phyloP scores from a whole-genome alignment of 2,888 invertebrate genomes.

The Oegoconia quadripuncta region DNA sequence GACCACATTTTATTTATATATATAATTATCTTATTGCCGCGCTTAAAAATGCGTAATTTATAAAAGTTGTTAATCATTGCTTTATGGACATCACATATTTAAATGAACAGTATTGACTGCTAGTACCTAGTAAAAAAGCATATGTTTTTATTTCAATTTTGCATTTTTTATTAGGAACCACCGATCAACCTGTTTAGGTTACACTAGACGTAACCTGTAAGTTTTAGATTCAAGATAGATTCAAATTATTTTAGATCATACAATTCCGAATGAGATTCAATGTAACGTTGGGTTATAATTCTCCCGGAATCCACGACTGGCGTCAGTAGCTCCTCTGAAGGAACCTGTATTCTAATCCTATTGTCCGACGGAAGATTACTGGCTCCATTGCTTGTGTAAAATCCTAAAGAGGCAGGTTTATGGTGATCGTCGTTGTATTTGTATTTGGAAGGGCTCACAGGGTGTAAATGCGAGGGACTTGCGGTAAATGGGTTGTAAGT shows the following conservation, averaged over 20 bases:
- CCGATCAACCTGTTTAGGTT: too few species aligned
- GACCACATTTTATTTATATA: too few species aligned
- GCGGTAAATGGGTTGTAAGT: conserved; percentile 81
- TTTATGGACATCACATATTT: too few species aligned
- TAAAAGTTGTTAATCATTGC: too few species aligned
- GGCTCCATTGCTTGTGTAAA: conserved; percentile 78
- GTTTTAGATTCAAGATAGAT: neutral
- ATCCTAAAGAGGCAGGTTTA: conserved; percentile 61
- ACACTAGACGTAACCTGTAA: too few species aligned
- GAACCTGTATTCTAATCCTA: conserved; percentile 86
- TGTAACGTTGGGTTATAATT: conserved; percentile 58
- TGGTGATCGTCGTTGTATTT: conserved; percentile 60
- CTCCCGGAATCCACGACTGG: conserved; percentile 81
- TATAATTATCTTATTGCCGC: too few species aligned
- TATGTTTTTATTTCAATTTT: too few species aligned
- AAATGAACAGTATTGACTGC: too few species aligned
- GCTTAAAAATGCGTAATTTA: too few species aligned
- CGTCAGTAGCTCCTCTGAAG: conserved; percentile 83
- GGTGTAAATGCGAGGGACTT: conserved; percentile 74
- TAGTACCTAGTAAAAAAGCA: too few species aligned
- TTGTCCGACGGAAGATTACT: conserved; percentile 80
- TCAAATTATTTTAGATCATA: conserved; percentile 56
- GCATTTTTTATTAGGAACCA: too few species aligned
- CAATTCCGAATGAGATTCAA: conserved; percentile 61
- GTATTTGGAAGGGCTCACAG: conserved; percentile 64